Evolutionary conservation across 2,888 invertebrate genomes (phyloP).

Genomic region (Ganaspis brasiliensis): DNA sequence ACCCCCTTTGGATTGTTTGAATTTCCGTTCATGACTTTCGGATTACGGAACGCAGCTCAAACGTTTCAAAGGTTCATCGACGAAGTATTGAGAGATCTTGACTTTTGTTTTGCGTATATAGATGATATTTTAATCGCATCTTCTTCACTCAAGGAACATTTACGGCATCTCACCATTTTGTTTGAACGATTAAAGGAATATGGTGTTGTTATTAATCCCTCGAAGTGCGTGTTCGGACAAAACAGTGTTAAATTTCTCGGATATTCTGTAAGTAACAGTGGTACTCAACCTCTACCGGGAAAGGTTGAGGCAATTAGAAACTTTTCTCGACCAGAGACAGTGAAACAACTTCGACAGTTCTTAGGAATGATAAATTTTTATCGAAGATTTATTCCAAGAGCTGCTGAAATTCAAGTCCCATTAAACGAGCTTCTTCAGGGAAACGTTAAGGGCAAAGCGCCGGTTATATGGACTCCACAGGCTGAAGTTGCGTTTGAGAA

Average conservation of each 20-base stretch:
- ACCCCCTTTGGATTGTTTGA: not conserved
- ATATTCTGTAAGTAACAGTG: too few relatives aligned
- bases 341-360: constrained; percentile 19
- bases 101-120: constrained; percentile 55
- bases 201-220: not conserved
- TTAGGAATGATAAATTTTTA: constrained; percentile 6
- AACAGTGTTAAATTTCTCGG: too few relatives aligned
- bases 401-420: not conserved
- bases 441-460: constrained; percentile 31
- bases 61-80: not conserved
- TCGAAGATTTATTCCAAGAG: not conserved
- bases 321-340: constrained; percentile 32
- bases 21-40: not conserved
- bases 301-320: constrained; percentile 69
- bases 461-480: constrained; percentile 33
- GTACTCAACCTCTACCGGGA: constrained; percentile 65
- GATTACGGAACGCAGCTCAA: constrained; percentile 2
- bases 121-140: constrained; percentile 61
- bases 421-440: too few relatives aligned
- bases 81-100: constrained; percentile 47
- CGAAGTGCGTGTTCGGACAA: constrained; percentile 58
- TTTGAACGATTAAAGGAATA: constrained; percentile 2
- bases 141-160: constrained; percentile 49
- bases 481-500: constrained; percentile 51
- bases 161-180: constrained; percentile 46